Evolutionary conservation across 2,888 invertebrate genomes (phyloP).

Genomic region (Chirona hameri): DNA sequence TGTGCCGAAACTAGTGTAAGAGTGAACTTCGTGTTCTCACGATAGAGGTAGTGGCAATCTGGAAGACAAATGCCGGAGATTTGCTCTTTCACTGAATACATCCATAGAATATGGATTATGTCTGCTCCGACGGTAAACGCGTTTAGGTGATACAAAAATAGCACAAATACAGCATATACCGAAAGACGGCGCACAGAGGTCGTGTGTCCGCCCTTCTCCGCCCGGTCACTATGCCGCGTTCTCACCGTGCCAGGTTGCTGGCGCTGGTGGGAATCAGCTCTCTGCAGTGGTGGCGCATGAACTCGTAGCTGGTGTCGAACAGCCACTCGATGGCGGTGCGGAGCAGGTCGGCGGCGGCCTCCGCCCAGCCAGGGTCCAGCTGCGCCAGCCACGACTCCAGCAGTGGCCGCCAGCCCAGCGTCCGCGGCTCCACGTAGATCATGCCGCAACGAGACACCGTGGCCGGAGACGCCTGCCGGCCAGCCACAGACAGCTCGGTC

Average conservation of each 20-base stretch:
- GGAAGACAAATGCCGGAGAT: no score
- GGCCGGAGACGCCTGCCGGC: conserved; percentile 71
- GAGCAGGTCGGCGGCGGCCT: conserved; percentile 33
- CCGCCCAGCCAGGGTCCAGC: conserved; percentile 43
- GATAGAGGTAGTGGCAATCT: no score
- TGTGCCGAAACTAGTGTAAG: no score
- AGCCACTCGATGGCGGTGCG: conserved; percentile 37
- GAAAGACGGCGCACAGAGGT: no score
- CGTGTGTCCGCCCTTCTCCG: no score
- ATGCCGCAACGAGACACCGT: conserved; percentile 88
- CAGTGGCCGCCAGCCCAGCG: conserved; percentile 75
- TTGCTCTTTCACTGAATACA: no score
- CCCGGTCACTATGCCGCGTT: no score
- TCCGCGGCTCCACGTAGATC: conserved; percentile 83
- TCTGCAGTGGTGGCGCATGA: conserved; percentile 36
- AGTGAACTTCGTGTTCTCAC: no score
- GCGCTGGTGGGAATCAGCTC: conserved; percentile 33
- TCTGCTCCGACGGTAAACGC: no score
- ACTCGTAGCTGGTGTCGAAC: conserved; percentile 36
- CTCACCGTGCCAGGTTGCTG: conserved; percentile 37
- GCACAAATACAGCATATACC: no score
- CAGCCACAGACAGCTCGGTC: neutral
- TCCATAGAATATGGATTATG: no score
- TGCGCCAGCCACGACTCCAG: conserved; percentile 42
- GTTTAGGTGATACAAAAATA: no score